A percentile compares a stretch with the other conserved stretches of the same genome.
These are phyloP conservation scores for Sphaeramia orbicularis DNA, from an alignment of 2,797 vertebrate species.

Conservation along the genomic window DNA sequence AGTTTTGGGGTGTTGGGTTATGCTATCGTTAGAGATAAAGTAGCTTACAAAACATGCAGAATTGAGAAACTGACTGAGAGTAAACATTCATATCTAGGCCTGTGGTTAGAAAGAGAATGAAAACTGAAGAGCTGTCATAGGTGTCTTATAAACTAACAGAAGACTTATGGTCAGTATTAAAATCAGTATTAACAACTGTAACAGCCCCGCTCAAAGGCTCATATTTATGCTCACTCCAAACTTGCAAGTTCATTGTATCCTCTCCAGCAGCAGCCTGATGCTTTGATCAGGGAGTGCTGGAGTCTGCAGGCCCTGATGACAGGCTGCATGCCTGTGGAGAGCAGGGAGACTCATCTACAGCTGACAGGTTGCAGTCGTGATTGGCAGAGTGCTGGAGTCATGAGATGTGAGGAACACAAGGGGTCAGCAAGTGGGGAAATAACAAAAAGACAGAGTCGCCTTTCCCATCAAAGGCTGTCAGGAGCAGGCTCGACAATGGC, in stretches of 20 bases:
- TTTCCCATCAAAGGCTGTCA: conserved; percentile 22
- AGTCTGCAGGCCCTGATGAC: conserved; percentile 42
- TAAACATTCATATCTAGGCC: too few species aligned
- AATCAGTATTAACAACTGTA: too few species aligned
- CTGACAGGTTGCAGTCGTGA: conserved; percentile 73
- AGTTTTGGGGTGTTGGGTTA: too few species aligned
- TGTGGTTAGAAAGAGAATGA: too few species aligned
- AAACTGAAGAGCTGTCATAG: too few species aligned
- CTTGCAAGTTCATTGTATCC: conserved; percentile 16
- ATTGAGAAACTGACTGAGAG: too few species aligned
- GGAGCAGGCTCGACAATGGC: conserved; percentile 15
- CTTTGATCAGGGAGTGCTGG: conserved; percentile 23
- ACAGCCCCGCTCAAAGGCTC: background rate
- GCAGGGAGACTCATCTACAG: conserved; percentile 42
- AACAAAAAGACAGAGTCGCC: conserved; percentile 47
- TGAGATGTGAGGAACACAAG: conserved; percentile 64
- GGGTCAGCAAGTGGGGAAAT: conserved; percentile 63
- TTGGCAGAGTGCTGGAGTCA: conserved; percentile 75
- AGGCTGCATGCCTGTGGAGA: conserved; percentile 49
- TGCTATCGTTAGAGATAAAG: too few species aligned
- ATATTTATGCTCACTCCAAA: background rate
- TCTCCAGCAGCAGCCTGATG: conserved; percentile 28
- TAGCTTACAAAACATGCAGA: too few species aligned
- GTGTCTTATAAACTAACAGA: too few species aligned
- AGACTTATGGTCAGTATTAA: too few species aligned